phyloP scores from a whole-genome alignment of 2,888 invertebrate genomes.

The Phaedon cochleariae region DNA sequence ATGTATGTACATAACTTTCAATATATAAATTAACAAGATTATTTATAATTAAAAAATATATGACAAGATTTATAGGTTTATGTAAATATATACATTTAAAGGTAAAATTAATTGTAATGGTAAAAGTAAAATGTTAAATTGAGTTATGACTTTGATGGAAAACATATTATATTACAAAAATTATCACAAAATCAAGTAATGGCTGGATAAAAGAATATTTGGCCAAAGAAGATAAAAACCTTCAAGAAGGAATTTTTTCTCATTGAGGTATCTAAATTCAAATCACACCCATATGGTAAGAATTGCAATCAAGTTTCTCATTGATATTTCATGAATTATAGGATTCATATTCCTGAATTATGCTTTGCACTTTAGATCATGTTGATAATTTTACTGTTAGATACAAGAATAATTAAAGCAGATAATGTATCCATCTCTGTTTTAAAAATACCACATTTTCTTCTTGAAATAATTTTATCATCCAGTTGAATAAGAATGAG shows the following conservation, averaged over 20 bases:
- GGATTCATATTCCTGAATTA: too few relatives aligned
- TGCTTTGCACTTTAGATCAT: too few relatives aligned
- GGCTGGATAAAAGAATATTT: slow-evolving; percentile 5
- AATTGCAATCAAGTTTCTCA: too few relatives aligned
- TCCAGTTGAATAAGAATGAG: too few relatives aligned
- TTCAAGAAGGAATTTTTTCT: not conserved
- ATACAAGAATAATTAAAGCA: too few relatives aligned
- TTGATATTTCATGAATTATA: too few relatives aligned
- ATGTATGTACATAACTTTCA: slow-evolving; percentile 37
- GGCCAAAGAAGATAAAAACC: not conserved
- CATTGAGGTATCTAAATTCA: not conserved
- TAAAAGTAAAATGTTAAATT: slow-evolving; percentile 46
- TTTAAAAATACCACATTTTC: too few relatives aligned
- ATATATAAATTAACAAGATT: slow-evolving; percentile 36
- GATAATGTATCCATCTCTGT: too few relatives aligned
- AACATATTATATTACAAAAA: slow-evolving; percentile 42
- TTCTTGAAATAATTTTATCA: too few relatives aligned
- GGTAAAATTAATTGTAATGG: slow-evolving; percentile 31
- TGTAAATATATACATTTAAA: slow-evolving; percentile 37
- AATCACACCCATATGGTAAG: not conserved
- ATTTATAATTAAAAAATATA: slow-evolving; percentile 31
- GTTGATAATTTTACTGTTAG: too few relatives aligned
- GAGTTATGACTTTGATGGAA: slow-evolving; percentile 47
- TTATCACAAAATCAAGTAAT: slow-evolving; percentile 47
- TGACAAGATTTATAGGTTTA: slow-evolving; percentile 25